Percentiles rank a stretch among this genome's conserved stretches.
phyloP scores from a whole-genome alignment of 2,113 vertebrate species.

The Odontesthes bonariensis region DNA sequence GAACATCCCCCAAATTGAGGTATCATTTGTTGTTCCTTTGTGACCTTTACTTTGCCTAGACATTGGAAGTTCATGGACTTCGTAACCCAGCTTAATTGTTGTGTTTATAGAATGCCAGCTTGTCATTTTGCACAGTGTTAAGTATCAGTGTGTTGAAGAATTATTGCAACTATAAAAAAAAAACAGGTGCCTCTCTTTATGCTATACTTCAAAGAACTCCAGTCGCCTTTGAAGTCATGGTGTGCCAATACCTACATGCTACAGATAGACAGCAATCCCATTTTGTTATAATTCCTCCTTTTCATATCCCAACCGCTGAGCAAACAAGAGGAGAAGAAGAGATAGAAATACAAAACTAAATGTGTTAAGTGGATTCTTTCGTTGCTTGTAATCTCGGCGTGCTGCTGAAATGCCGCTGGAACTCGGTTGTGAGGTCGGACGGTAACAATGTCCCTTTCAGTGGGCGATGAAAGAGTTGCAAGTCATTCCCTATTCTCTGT shows the following conservation, averaged over 20 bases:
- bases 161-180: constrained; percentile 58
- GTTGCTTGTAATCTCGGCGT: constrained; percentile 67
- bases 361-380: constrained; percentile 79
- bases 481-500: constrained; percentile 67
- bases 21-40: constrained; percentile 10
- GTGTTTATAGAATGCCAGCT: constrained; percentile 46
- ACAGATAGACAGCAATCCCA: constrained; percentile 72
- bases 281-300: constrained; percentile 72
- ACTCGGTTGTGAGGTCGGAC: constrained; percentile 58
- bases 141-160: constrained; percentile 64
- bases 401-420: constrained; percentile 58
- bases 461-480: constrained; percentile 71
- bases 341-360: constrained; percentile 76
- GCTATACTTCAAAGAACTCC: constrained; percentile 77
- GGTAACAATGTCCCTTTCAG: constrained; percentile 79
- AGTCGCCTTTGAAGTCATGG: constrained; percentile 75
- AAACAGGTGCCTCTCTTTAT: constrained; percentile 74
- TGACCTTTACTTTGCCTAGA: not conserved
- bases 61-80: constrained; percentile 38
- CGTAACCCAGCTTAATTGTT: constrained; percentile 30
- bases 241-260: constrained; percentile 67
- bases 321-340: constrained; percentile 73
- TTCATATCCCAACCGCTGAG: constrained; percentile 59
- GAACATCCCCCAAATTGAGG: not conserved
- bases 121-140: constrained; percentile 66